Evolutionary conservation across 2,888 invertebrate genomes (phyloP), one percentile per base, ranked within the genome.

Genomic region (Lapara coniferarum): DNA sequence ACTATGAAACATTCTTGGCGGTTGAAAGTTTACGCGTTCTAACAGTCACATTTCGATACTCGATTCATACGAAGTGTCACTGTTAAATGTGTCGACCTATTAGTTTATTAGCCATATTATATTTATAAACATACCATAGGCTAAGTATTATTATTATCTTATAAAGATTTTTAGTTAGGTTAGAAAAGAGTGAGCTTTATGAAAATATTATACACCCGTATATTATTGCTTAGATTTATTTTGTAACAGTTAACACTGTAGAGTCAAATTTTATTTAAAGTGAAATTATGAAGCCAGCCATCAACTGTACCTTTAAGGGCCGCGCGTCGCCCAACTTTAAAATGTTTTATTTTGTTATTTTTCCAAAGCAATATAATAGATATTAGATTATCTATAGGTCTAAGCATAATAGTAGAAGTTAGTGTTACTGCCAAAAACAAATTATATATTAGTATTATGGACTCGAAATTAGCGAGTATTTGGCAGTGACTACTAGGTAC

Each of bases 91-190:
- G 80, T 88, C 87, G 85, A 90, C 84, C 89, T 87, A 90, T 86
- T 89, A 89, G 89, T 87, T 91, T 91, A 90, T 90, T 92, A 93
- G 93, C 90, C 90, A 92, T 92, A 90, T 87, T 87, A 88, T 92
- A 91, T 93, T 92, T 93, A 93, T 93, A 89, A 89, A 93, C 92
- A 93, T 93, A 93, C 93, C 93, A 93, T 93, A 93, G 92, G 89
- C 78, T 93, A 92, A 92, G 92, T 87, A 88, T 89, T 89, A 87
- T 91, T 88, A 87, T 90, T 91, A 91, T 91, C 91, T 92, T 92
- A 87, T 84, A 89, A 92, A 91, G 91, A 92, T 90, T 90, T 89
- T 83, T 92, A 89, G 89, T 84, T 91, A 91, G 89, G 86, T 84
- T 91, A 91, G 87, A 85, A 91, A 90, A 83, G 92, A 92, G 93